Evolutionary conservation across 35 echinoderm and acorn worm genomes (phyloP), one percentile per base, ranked within the genome.

Genomic region (Lytechinus variegatus): DNA sequence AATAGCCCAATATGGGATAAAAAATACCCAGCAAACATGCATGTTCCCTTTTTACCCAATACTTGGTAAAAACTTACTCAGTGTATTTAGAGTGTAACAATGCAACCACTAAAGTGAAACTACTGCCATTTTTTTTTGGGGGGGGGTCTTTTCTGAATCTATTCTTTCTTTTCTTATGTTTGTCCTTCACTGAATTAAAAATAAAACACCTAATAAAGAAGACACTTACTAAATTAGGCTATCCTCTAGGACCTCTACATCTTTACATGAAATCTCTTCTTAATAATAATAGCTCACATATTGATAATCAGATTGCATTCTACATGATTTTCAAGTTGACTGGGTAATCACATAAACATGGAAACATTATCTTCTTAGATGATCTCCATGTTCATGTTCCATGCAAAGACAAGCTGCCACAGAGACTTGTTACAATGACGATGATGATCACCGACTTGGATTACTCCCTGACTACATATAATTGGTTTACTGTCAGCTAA

Each of bases 341-440:
- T 79, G 66, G 66, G 66, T 79, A 79, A 79, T 79, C 66, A 79
- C 66, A 79, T 24, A 79, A 16, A 79, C 16, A 79, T 79, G 66
- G 8, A 79, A 79, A 7, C 66, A 79, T 79, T 79, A 79, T 79
- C 66, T 79, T 16, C 66, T 79, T 24, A 79, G 14, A 79, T 24
- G 21, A 79, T 79, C 66, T 71, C 21, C 14, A 79, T 79, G 66
- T 79, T 79, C 66, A 16, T 79, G 16, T 79, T 7, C 66, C 66
- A 79, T 79, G 66, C 66, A 79, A 79, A 19, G 66, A 79, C 66
- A 79, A 79, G 66, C 66, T 79, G 66, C 66, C 66, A 79, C 66
- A 16, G 16, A 6, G 61, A 71, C 61, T 71, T 6, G 2, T 71
- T 71, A 71, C 13, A 13, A 71, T 79, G 66, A 79, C 13, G 56